Evolutionary conservation across 2,888 invertebrate species (phyloP).

Genomic region (Neoitamus cyanurus): DNA sequence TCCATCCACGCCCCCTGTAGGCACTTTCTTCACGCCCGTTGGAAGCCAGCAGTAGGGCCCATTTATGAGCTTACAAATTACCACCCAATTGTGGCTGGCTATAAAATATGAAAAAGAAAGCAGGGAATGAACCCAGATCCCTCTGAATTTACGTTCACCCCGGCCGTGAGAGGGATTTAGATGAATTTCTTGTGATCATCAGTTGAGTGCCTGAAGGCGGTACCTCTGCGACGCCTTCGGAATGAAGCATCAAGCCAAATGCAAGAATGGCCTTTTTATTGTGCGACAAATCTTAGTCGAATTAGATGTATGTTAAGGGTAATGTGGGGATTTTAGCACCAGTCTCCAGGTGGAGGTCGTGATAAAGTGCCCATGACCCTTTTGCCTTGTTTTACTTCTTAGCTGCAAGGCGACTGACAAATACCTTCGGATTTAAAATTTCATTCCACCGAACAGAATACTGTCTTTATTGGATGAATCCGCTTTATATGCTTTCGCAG

Average conservation of each 20-base stretch:
- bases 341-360: not conserved
- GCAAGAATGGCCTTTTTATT: not conserved
- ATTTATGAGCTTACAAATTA: conserved; percentile 33
- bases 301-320: not conserved
- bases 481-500: not conserved
- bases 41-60: not conserved
- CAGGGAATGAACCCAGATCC: not conserved
- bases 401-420: not conserved
- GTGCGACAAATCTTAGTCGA: not conserved
- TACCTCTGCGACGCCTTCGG: not conserved
- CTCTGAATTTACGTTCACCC: not conserved
- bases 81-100: conserved; percentile 14
- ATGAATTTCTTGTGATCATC: not conserved
- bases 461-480: not conserved
- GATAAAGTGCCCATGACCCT: not conserved
- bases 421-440: not conserved
- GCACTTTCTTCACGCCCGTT: not conserved
- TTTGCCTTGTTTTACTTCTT: not conserved
- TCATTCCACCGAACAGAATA: not conserved
- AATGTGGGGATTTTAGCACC: not conserved
- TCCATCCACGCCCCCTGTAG: not conserved
- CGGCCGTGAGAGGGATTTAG: not conserved
- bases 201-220: not conserved
- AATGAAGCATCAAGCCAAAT: not conserved
- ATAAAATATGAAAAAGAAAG: conserved; percentile 12